Evolutionary conservation across 2,888 invertebrate genomes (phyloP).

Genomic region (Glomeris marginata): DNA sequence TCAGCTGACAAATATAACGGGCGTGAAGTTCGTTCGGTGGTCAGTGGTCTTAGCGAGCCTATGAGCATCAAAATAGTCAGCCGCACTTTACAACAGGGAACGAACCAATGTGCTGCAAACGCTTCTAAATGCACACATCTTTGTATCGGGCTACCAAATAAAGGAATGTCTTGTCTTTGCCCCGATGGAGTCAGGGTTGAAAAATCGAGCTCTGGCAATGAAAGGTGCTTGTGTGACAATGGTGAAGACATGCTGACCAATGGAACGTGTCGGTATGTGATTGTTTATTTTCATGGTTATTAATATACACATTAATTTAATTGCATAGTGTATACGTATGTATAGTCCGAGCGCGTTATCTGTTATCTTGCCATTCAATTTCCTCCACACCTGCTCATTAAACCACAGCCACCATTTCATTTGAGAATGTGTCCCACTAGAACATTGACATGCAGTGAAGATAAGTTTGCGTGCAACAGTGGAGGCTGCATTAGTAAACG

Average conservation of each 20-base stretch:
- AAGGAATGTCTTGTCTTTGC: conserved; percentile 55
- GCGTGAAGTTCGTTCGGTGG: conserved; percentile 41
- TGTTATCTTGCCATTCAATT: too few relatives aligned
- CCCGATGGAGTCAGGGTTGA: conserved; percentile 45
- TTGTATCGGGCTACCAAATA: conserved; percentile 58
- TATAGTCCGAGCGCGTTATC: too few relatives aligned
- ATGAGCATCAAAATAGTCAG: conserved; percentile 69
- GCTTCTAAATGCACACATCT: conserved; percentile 47
- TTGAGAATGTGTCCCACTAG: too few relatives aligned
- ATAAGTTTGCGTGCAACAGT: conserved; percentile 43
- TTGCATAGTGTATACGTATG: too few relatives aligned
- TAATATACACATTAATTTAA: too few relatives aligned
- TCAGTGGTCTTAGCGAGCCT: conserved; percentile 47
- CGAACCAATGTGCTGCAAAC: conserved; percentile 46
- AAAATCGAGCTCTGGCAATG: conserved; percentile 30
- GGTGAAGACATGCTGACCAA: conserved; percentile 41
- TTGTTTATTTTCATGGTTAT: background rate
- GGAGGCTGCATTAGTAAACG: conserved; percentile 41
- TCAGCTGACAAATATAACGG: conserved; percentile 64
- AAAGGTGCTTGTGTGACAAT: conserved; percentile 22
- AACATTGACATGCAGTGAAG: conserved; percentile 39
- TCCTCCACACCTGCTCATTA: too few relatives aligned
- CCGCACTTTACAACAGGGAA: conserved; percentile 56
- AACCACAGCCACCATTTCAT: background rate
- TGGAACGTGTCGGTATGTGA: conserved; percentile 47